Percentiles rank a stretch among this genome's conserved stretches.
Evolutionary conservation across 1,140 invertebrate genomes (phyloP).

Genomic region (Rhyacophila brunnea): DNA sequence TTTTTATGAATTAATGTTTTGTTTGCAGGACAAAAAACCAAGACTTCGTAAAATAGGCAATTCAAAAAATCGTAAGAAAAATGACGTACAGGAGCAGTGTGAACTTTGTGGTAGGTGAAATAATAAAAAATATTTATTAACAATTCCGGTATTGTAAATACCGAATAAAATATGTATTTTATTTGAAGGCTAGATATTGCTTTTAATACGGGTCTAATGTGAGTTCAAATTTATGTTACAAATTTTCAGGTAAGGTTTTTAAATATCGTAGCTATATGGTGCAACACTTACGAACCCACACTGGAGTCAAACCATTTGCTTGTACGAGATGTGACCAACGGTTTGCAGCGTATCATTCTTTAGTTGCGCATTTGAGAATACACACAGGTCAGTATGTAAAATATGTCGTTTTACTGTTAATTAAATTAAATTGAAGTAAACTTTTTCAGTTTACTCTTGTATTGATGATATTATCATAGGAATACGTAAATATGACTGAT

Average conservation of each 20-base stretch:
- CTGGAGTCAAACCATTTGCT: conserved; percentile 27
- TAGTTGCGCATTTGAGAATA: conserved; percentile 23
- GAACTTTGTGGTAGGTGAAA: conserved; percentile 30
- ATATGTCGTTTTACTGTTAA: too few relatives aligned
- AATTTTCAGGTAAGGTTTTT: conserved; percentile 31
- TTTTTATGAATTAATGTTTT: conserved; percentile 1
- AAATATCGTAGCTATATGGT: conserved; percentile 31
- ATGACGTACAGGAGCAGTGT: conserved; percentile 29
- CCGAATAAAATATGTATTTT: too few relatives aligned
- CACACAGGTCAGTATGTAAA: conserved; percentile 21
- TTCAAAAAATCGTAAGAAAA: conserved; percentile 1
- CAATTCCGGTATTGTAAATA: too few relatives aligned
- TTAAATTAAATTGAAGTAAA: too few relatives aligned
- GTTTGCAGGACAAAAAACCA: neutral
- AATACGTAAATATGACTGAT: too few relatives aligned
- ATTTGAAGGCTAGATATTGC: too few relatives aligned
- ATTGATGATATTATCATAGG: too few relatives aligned
- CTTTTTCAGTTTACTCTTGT: too few relatives aligned
- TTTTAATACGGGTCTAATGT: too few relatives aligned
- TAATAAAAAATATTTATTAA: conserved; percentile 4
- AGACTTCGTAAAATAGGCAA: conserved; percentile 2
- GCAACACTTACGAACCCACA: conserved; percentile 30
- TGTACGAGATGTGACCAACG: conserved; percentile 28
- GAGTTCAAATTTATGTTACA: too few relatives aligned
- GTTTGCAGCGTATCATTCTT: conserved; percentile 22